Evolutionary conservation across 2,113 vertebrate genomes (phyloP), one percentile per base, ranked within the genome.

Genomic region (Guaruba guarouba): DNA sequence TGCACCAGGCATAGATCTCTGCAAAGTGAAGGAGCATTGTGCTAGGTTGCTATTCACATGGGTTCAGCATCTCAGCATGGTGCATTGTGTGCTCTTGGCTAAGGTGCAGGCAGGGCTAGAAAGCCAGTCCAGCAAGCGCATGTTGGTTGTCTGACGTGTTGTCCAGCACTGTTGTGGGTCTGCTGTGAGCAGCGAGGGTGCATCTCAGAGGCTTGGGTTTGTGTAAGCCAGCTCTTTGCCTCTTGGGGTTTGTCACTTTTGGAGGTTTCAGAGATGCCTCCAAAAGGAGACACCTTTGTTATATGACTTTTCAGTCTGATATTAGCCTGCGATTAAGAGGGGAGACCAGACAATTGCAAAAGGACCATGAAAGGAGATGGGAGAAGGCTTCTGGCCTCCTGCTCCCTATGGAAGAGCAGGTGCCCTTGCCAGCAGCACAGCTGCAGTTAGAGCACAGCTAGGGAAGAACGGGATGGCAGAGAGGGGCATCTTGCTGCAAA

Each of bases 41-140:
- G 57, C 33, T 0, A 2, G 4, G 8, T 24, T 62, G 29, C 16
- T 62, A 10, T 8, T 43, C 0, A 1, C 31, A 39, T 0, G 2
- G 41, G 31, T 44, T 79, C 37, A 54, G 49, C 62, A 46, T 70
- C 46, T 29, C 41, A 27, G 29, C 0, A 1, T 29, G 59, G 37
- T 62, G 33, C 46, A 20, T 16, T 17, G 9, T 46, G 25, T 46
- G 29, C 29, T 46, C 31, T 44, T 71, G 63, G 29, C 59, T 62
- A 1, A 6, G 11, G 15, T 37, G 25, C 33, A 27, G 46, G n/a
- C 28, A 70, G 24, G 37, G 11, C 11, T 66, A 85, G 62, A 71
- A 80, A 16, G 23, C 43, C 20, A n/a, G 19, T 13, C 24, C 27
- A 57, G 37, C 29, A 63, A 10, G 13, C 24, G 7, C 7, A 3